phyloP scores from a whole-genome alignment of 2,797 vertebrate genomes.

The Pampus argenteus region DNA sequence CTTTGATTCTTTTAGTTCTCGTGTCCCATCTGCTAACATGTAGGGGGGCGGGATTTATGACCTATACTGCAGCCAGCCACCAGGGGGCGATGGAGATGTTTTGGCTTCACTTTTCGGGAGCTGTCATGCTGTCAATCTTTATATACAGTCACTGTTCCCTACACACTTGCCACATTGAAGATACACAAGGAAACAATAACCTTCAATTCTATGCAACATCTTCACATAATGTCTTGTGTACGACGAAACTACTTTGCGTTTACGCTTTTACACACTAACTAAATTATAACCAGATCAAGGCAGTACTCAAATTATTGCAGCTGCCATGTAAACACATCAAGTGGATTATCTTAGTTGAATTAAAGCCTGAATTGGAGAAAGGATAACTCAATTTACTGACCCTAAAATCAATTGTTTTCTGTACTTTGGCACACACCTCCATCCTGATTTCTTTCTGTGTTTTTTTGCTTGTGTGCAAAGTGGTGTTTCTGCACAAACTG shows the following conservation, averaged over 20 bases:
- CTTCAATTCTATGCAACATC: constrained; percentile 9
- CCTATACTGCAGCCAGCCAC: too few relatives aligned
- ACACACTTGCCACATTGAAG: neutral
- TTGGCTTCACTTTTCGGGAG: too few relatives aligned
- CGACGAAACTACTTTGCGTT: constrained; percentile 7
- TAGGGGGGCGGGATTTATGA: too few relatives aligned
- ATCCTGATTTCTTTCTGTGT: neutral
- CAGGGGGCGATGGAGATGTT: too few relatives aligned
- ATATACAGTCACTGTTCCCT: too few relatives aligned
- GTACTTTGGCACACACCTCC: neutral
- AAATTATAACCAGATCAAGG: constrained; percentile 33
- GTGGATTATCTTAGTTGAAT: constrained; percentile 38
- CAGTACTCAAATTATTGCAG: constrained; percentile 33
- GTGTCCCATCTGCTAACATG: too few relatives aligned
- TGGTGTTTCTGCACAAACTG: neutral
- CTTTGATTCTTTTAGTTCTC: too few relatives aligned
- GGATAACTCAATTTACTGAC: constrained; percentile 43
- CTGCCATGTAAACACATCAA: constrained; percentile 37
- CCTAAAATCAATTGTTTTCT: constrained; percentile 34
- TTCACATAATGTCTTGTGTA: neutral
- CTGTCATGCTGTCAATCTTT: too few relatives aligned
- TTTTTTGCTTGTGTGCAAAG: constrained; percentile 27
- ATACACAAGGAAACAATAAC: constrained; percentile 14
- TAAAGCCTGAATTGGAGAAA: constrained; percentile 41
- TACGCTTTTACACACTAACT: constrained; percentile 19